phyloP scores from a whole-genome alignment of 2,113 vertebrate genomes.

The Mirounga angustirostris region DNA sequence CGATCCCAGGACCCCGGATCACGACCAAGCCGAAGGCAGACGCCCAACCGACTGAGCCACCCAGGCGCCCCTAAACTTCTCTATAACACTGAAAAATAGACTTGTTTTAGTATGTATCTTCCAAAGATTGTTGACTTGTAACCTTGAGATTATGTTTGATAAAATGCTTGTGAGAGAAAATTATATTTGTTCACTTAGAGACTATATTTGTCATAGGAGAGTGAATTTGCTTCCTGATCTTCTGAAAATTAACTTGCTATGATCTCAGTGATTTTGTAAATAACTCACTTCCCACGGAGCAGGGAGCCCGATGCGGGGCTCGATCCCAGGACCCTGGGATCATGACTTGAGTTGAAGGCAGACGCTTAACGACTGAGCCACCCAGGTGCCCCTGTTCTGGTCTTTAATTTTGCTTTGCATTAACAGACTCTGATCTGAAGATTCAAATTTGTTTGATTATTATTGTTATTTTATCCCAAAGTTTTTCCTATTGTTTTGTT shows the following conservation, averaged over 20 bases:
- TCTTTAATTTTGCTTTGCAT: neutral
- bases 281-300: neutral
- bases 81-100: neutral
- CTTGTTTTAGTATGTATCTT: neutral
- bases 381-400: neutral
- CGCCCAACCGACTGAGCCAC: neutral
- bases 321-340: no score
- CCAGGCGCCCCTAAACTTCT: neutral
- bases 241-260: neutral
- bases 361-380: no score
- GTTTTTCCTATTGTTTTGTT: neutral
- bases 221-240: neutral
- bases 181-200: neutral
- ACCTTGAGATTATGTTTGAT: neutral
- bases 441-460: neutral
- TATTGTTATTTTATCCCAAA: slow-evolving; percentile 18
- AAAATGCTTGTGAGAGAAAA: slow-evolving; percentile 20
- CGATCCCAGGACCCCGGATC: neutral
- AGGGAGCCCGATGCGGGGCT: no score
- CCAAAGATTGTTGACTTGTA: neutral
- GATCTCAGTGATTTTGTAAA: neutral
- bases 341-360: no score
- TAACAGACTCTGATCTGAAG: neutral
- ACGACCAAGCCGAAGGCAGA: neutral
- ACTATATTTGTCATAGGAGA: neutral